Conservation (phyloP, 92 coral and sea anemone species). For the Meandrina meandrites region DNA sequence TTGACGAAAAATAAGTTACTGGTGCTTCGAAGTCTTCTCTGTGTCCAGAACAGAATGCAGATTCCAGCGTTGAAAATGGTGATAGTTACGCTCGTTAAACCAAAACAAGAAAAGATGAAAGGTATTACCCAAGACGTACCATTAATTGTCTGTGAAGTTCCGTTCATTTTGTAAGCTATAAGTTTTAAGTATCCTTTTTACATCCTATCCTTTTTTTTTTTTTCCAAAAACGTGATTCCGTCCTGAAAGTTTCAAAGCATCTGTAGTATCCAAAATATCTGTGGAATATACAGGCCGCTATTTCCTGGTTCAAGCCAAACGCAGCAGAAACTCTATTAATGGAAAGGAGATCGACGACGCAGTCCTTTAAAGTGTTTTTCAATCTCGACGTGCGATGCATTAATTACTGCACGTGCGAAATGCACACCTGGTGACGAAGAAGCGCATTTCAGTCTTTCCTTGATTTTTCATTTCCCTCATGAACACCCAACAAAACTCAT, state of each 20-base stretch:
- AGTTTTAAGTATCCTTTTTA: background rate
- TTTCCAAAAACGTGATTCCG: background rate
- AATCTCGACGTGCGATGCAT: slow-evolving; percentile 12
- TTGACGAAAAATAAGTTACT: slow-evolving; percentile 41
- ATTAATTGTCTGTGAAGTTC: background rate
- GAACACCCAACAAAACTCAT: background rate
- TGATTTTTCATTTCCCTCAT: background rate
- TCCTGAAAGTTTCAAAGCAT: background rate
- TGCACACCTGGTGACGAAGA: background rate
- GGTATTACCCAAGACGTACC: slow-evolving; percentile 1
- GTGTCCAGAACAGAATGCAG: slow-evolving; percentile 27
- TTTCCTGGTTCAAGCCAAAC: background rate
- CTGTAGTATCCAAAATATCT: background rate
- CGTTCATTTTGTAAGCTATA: slow-evolving; percentile 15
- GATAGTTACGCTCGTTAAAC: slow-evolving; percentile 13
- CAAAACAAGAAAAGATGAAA: slow-evolving; percentile 25
- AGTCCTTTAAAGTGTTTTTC: background rate
- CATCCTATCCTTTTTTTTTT: background rate
- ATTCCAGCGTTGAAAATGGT: slow-evolving; percentile 31
- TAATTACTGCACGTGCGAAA: slow-evolving; percentile 7
- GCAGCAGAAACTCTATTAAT: background rate
- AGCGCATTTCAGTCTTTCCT: slow-evolving; percentile 3
- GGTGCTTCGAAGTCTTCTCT: slow-evolving; percentile 33
- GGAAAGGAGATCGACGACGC: background rate
- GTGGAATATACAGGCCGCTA: background rate